Evolutionary conservation across 1,140 invertebrate genomes (phyloP).

Genomic region (Ips typographus): DNA sequence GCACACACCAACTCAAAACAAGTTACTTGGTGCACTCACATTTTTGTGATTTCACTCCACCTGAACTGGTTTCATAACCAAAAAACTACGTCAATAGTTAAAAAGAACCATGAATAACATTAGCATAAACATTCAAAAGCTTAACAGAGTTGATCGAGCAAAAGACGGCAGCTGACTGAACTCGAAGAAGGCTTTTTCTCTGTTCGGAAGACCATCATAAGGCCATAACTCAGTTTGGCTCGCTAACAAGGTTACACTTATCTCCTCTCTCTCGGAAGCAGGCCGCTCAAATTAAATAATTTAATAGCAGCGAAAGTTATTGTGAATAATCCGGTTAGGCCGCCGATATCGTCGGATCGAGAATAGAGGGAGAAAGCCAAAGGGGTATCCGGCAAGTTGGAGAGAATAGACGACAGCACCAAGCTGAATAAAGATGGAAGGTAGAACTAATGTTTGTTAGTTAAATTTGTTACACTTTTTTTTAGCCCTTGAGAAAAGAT

Average conservation of each 20-base stretch:
- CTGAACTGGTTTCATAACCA: no score
- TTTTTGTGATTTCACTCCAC: no score
- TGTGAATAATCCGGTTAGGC: constrained; percentile 36
- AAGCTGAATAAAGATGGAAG: no score
- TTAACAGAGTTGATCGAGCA: constrained; percentile 23
- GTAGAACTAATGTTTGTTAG: no score
- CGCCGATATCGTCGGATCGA: constrained; percentile 23
- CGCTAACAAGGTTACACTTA: constrained; percentile 36
- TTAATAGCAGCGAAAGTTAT: constrained; percentile 39
- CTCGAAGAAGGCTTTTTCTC: constrained; percentile 36
- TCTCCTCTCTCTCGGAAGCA: constrained; percentile 25
- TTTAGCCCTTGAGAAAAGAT: no score
- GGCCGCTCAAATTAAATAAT: constrained; percentile 37
- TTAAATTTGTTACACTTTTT: no score
- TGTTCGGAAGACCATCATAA: constrained; percentile 35
- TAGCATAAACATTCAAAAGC: no score
- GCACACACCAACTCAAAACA: no score
- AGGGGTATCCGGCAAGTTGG: background rate
- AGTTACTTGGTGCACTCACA: no score
- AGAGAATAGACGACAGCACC: background rate
- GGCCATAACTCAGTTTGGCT: constrained; percentile 36
- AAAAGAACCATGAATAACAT: no score
- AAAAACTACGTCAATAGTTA: no score
- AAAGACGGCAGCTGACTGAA: constrained; percentile 35
- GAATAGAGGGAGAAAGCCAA: constrained; percentile 1